phyloP scores from a whole-genome alignment of 2,797 vertebrate genomes.

The Schizopygopsis malacanthus region DNA sequence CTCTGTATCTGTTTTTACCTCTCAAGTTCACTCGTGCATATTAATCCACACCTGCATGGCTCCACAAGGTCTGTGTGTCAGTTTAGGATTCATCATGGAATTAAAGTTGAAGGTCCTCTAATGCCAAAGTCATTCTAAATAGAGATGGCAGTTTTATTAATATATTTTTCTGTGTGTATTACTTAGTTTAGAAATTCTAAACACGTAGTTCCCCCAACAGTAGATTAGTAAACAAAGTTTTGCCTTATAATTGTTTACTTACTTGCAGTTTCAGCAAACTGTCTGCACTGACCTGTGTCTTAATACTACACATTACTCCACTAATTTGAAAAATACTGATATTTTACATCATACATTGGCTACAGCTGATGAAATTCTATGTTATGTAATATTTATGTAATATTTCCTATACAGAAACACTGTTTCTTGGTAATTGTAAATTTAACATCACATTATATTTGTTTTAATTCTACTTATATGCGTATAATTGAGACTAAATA shows the following conservation, averaged over 20 bases:
- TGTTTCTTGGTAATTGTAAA: conserved; percentile 18
- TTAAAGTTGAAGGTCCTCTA: neutral
- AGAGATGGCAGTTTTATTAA: neutral
- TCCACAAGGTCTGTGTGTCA: conserved; percentile 1
- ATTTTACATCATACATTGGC: conserved; percentile 4
- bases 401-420: neutral
- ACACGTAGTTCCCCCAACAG: neutral
- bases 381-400: conserved; percentile 1
- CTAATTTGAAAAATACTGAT: conserved; percentile 10
- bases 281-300: conserved; percentile 23
- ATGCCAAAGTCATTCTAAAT: neutral
- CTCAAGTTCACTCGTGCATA: neutral
- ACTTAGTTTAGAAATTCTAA: neutral
- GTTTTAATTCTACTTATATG: conserved; percentile 19
- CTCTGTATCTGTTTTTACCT: neutral
- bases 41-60: conserved; percentile 21
- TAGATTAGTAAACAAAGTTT: neutral
- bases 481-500: conserved; percentile 27
- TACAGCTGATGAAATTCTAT: conserved; percentile 4
- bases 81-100: neutral
- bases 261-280: conserved; percentile 14
- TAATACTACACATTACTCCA: neutral
- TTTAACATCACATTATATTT: neutral
- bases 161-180: neutral
- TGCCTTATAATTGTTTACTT: conserved; percentile 7